A percentile compares a stretch with the other conserved stretches of the same genome.
phyloP scores from a whole-genome alignment of 2,113 vertebrate species.

The Gopherus evgoodei region DNA sequence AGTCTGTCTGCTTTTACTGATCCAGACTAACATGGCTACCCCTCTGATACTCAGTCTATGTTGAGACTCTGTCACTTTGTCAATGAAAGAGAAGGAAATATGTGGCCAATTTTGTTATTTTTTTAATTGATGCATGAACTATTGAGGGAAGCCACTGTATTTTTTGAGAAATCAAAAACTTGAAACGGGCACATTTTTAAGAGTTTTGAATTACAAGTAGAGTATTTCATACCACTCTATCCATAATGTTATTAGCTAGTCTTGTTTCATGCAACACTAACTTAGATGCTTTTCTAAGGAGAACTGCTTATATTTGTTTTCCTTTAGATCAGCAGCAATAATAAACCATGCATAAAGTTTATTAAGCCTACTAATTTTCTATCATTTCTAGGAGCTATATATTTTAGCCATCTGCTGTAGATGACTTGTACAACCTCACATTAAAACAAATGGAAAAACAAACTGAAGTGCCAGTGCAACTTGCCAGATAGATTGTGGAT shows the following conservation, averaged over 20 bases:
- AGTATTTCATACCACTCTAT: slow-evolving; percentile 33
- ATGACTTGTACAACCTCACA: not conserved
- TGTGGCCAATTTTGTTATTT: not conserved
- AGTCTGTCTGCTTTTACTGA: not conserved
- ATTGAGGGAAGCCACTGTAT: not conserved
- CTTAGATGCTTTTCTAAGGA: slow-evolving; percentile 33
- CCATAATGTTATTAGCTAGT: slow-evolving; percentile 6
- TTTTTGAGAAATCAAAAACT: not conserved
- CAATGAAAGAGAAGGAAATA: not conserved
- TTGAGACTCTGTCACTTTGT: not conserved
- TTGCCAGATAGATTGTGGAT: not conserved
- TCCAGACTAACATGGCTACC: too few relatives aligned
- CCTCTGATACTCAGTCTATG: not conserved
- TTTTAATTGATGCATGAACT: not conserved
- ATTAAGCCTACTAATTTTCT: slow-evolving; percentile 41
- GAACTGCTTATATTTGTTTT: slow-evolving; percentile 59
- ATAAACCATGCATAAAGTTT: slow-evolving; percentile 9
- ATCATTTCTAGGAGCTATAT: not conserved
- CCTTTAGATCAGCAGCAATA: slow-evolving; percentile 7
- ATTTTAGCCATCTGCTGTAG: not conserved
- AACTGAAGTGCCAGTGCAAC: not conserved
- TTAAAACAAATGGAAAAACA: not conserved
- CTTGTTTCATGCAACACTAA: slow-evolving; percentile 52
- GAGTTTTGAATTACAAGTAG: not conserved
- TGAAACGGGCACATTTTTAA: not conserved